phyloP scores from a whole-genome alignment of 2,113 vertebrate species.

The Aspiorhynchus laticeps region DNA sequence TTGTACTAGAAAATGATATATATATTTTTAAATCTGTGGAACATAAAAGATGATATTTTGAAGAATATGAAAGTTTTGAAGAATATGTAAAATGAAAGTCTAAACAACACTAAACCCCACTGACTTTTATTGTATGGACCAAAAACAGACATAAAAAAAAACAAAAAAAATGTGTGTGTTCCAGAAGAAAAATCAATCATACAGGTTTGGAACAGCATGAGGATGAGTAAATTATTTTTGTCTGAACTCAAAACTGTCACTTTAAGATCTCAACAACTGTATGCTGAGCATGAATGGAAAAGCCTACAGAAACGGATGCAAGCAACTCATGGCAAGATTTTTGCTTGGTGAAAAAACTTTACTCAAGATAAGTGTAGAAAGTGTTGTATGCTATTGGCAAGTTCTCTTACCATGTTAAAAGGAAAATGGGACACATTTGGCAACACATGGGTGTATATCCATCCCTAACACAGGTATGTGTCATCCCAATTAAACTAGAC shows the following conservation, averaged over 20 bases:
- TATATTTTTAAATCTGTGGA: too few species aligned
- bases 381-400: background rate
- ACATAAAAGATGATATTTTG: background rate
- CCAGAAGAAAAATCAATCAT: background rate
- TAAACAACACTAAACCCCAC: background rate
- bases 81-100: background rate
- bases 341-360: slow-evolving; percentile 20
- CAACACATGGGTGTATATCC: background rate
- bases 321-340: background rate
- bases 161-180: background rate
- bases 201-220: background rate
- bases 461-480: slow-evolving; percentile 1
- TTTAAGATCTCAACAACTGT: background rate
- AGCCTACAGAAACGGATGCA: background rate
- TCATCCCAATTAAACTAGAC: slow-evolving; percentile 39
- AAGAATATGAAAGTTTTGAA: background rate
- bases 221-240: background rate
- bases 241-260: background rate
- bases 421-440: background rate
- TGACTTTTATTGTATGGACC: background rate
- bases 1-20: background rate
- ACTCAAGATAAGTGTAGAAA: background rate
- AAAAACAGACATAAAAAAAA: background rate
- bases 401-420: background rate
- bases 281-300: background rate